Percentiles rank a stretch among this genome's conserved stretches.
These are phyloP conservation scores for Drosophila neocordata DNA, from an alignment of 1,140 invertebrate genomes.

Conservation along the genomic window DNA sequence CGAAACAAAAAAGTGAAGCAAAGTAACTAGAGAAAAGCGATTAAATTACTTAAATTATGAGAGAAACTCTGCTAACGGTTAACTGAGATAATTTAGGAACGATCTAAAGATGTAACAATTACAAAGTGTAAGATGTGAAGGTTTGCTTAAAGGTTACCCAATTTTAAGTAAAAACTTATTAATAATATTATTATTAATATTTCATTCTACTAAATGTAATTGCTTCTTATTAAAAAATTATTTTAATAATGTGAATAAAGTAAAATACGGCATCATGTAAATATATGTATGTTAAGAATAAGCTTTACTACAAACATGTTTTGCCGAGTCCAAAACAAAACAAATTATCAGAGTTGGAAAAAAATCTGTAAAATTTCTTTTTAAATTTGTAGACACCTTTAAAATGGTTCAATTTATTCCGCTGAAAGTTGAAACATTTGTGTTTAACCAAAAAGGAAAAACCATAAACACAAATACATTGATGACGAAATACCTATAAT, in stretches of 20 bases:
- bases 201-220: too few species aligned
- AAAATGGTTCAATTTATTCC: neutral
- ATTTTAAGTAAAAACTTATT: too few species aligned
- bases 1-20: slow-evolving; percentile 37
- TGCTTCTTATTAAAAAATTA: too few species aligned
- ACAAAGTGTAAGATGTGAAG: slow-evolving; percentile 7
- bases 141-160: neutral
- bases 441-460: slow-evolving; percentile 44
- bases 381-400: neutral
- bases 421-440: slow-evolving; percentile 23
- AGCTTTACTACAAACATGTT: too few species aligned
- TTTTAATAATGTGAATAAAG: too few species aligned
- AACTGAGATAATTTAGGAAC: slow-evolving; percentile 57
- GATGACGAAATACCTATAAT: slow-evolving; percentile 24
- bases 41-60: slow-evolving; percentile 71
- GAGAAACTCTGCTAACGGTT: slow-evolving; percentile 38
- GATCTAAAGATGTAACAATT: too few species aligned
- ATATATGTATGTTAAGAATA: too few species aligned
- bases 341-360: too few species aligned
- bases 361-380: too few species aligned
- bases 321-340: too few species aligned
- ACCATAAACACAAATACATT: slow-evolving; percentile 46
- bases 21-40: slow-evolving; percentile 55
- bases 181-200: too few species aligned
- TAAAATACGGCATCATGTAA: too few species aligned